These are phyloP conservation scores for Teleogryllus oceanicus DNA, from an alignment of 2,888 invertebrate species.

Conservation along the genomic window DNA sequence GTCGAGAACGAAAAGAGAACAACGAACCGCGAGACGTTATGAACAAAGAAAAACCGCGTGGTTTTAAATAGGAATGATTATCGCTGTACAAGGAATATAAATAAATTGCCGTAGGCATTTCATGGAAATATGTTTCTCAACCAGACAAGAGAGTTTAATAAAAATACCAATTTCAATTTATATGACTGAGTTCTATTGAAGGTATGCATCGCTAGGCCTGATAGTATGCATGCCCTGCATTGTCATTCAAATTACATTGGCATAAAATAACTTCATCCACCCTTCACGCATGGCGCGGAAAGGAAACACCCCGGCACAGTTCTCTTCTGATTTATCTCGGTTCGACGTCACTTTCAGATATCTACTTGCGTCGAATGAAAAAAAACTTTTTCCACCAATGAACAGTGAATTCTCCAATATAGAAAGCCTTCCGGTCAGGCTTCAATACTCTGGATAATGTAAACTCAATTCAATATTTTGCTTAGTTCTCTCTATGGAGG, in stretches of 20 bases:
- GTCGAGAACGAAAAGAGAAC: no score
- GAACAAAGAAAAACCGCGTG: no score
- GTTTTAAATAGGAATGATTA: no score
- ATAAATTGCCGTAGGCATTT: no score
- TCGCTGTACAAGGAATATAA: no score
- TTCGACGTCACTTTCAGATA: no score
- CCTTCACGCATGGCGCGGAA: no score
- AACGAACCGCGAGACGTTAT: no score
- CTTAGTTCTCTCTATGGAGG: background rate
- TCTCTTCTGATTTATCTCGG: no score
- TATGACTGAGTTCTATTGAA: background rate
- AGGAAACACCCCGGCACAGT: no score
- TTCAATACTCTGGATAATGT: slow-evolving; percentile 4
- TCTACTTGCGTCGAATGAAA: background rate
- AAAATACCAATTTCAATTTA: background rate
- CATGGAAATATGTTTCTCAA: no score
- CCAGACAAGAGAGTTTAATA: background rate
- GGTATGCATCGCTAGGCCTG: background rate
- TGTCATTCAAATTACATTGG: slow-evolving; percentile 37
- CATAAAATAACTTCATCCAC: slow-evolving; percentile 27
- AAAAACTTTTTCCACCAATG: background rate
- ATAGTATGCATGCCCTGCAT: background rate
- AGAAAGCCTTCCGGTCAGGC: background rate
- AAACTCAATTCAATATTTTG: slow-evolving; percentile 10
- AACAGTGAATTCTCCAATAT: background rate